phyloP scores from a whole-genome alignment of 2,888 invertebrate species.

The Loripinus fragilis region DNA sequence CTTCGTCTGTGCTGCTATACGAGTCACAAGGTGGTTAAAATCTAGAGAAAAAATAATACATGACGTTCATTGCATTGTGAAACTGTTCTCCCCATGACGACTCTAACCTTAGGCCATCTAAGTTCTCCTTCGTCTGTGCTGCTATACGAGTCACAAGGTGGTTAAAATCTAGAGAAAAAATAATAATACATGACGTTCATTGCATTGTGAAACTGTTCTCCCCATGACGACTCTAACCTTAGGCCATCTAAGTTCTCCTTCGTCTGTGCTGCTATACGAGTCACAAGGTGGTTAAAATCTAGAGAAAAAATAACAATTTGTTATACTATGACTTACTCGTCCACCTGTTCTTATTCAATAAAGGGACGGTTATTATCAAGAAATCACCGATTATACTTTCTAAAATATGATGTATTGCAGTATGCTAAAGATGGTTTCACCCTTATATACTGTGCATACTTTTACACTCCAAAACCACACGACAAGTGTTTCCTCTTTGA shows the following conservation, averaged over 20 bases:
- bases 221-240: constrained; percentile 85
- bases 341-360: too few relatives aligned
- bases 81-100: constrained; percentile 85
- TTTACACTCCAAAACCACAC: too few relatives aligned
- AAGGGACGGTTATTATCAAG: too few relatives aligned
- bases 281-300: constrained; percentile 86
- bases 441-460: too few relatives aligned
- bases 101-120: constrained; percentile 85
- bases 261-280: constrained; percentile 85
- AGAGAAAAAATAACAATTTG: too few relatives aligned
- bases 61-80: constrained; percentile 85
- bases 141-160: constrained; percentile 85
- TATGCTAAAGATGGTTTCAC: too few relatives aligned
- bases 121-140: constrained; percentile 85
- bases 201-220: constrained; percentile 85
- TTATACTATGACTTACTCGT: too few relatives aligned
- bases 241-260: constrained; percentile 85
- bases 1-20: constrained; percentile 85
- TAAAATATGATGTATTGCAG: too few relatives aligned
- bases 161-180: constrained; percentile 86
- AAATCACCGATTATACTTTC: too few relatives aligned
- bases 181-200: constrained; percentile 86
- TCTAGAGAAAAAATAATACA: too few relatives aligned
- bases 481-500: too few relatives aligned
- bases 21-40: constrained; percentile 85